A percentile compares a stretch with the other conserved stretches of the same genome.
Conservation (phyloP, 2,888 invertebrate species). For the Agapetus fuscipes region DNA sequence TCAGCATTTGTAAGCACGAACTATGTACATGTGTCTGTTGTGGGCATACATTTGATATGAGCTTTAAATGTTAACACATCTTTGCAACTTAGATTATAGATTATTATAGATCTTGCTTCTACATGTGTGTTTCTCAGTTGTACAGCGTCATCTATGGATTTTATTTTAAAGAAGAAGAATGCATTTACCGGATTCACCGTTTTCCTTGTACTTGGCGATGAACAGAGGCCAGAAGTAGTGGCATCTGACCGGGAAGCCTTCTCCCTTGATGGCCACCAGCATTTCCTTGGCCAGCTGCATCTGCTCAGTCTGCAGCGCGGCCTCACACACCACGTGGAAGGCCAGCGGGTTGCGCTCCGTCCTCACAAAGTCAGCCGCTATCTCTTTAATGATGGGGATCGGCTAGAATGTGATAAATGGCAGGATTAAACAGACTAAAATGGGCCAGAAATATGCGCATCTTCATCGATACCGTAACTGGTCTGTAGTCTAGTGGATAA, state of each 20-base stretch:
- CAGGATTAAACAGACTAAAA: constrained; percentile 1
- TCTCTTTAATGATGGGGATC: constrained; percentile 33
- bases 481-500: too few species aligned
- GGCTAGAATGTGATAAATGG: constrained; percentile 34
- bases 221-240: constrained; percentile 62
- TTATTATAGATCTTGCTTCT: too few species aligned
- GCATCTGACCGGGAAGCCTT: constrained; percentile 37
- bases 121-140: too few species aligned
- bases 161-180: too few species aligned
- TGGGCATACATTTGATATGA: too few species aligned
- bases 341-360: constrained; percentile 39
- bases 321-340: constrained; percentile 43
- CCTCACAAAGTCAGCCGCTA: constrained; percentile 39
- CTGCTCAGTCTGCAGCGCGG: constrained; percentile 41
- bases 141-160: too few species aligned
- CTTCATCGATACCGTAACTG: too few species aligned
- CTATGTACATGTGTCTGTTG: too few species aligned
- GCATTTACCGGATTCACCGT: constrained; percentile 44
- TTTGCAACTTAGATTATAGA: too few species aligned
- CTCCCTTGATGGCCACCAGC: constrained; percentile 36
- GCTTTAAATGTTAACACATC: too few species aligned
- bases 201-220: constrained; percentile 35
- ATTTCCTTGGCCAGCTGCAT: constrained; percentile 36
- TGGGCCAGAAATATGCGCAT: too few species aligned
- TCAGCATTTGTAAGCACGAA: too few species aligned